phyloP scores from a whole-genome alignment of 64 coral and sea anemone species.

The Montipora cactus region DNA sequence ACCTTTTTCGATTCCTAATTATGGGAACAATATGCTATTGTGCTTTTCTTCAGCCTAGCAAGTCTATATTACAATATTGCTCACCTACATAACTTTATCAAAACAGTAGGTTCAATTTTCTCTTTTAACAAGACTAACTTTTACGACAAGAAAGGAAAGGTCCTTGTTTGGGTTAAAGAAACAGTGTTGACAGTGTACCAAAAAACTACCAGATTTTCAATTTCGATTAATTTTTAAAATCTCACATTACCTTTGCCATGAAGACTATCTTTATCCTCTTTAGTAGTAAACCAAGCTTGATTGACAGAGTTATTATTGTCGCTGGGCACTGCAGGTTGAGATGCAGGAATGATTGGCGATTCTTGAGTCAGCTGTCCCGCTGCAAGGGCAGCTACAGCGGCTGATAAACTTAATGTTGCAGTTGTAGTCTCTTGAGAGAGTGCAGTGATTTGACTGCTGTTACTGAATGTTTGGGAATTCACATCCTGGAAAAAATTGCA shows the following conservation, averaged over 20 bases:
- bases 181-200: no score
- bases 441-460: conserved; percentile 1
- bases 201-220: no score
- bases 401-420: conserved; percentile 47
- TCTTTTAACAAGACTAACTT: no score
- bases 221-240: not conserved
- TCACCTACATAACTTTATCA: no score
- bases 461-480: conserved; percentile 23
- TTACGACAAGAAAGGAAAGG: no score
- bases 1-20: no score
- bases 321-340: conserved; percentile 13
- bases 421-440: conserved; percentile 49
- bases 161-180: no score
- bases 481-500: not conserved
- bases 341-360: conserved; percentile 45
- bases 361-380: conserved; percentile 54
- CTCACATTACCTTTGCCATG: conserved; percentile 86
- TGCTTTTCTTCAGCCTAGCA: no score
- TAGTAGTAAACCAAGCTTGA: conserved; percentile 98
- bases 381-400: conserved; percentile 46
- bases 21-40: no score
- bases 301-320: conserved; percentile 87
- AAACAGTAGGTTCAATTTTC: no score
- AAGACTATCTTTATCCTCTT: conserved; percentile 95
- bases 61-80: no score